These are phyloP conservation scores for Hippocampus mohnikei DNA, from an alignment of 2,113 vertebrate species.

Conservation along the genomic window DNA sequence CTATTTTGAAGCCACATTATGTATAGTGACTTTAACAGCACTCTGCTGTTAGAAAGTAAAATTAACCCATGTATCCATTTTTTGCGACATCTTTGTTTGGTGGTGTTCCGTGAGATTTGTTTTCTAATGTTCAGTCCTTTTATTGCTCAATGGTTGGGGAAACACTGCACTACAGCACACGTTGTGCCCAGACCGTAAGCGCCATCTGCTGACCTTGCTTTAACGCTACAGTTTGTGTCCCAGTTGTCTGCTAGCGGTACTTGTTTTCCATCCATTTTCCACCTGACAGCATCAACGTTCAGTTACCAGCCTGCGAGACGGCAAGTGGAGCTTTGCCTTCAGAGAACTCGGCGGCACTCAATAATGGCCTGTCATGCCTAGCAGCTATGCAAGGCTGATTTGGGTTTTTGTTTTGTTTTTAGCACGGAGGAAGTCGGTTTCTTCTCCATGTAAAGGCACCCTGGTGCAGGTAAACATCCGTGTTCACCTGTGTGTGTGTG, in stretches of 20 bases:
- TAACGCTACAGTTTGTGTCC: conserved; percentile 27
- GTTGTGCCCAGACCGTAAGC: conserved; percentile 30
- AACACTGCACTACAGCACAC: not conserved
- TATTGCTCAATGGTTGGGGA: not conserved
- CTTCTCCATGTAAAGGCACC: conserved; percentile 62
- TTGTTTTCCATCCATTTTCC: conserved; percentile 6
- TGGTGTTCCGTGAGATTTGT: too few species aligned
- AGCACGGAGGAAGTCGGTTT: conserved; percentile 64
- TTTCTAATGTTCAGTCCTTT: too few species aligned
- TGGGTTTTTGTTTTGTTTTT: conserved; percentile 32
- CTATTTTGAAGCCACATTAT: too few species aligned
- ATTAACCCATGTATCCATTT: too few species aligned
- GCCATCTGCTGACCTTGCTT: conserved; percentile 61
- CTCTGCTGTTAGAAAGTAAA: too few species aligned
- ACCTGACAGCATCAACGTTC: conserved; percentile 42
- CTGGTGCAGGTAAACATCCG: conserved; percentile 30
- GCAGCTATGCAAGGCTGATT: conserved; percentile 63
- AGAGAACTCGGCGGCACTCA: conserved; percentile 63
- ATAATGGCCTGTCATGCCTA: conserved; percentile 64
- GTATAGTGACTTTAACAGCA: too few species aligned
- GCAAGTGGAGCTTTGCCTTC: conserved; percentile 62
- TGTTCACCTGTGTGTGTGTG: not conserved
- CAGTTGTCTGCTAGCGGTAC: too few species aligned
- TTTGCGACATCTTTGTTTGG: too few species aligned
- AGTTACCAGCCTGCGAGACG: conserved; percentile 38